Evolutionary conservation across 2,797 vertebrate species (phyloP).

Genomic region (Cyclura pinguis): DNA sequence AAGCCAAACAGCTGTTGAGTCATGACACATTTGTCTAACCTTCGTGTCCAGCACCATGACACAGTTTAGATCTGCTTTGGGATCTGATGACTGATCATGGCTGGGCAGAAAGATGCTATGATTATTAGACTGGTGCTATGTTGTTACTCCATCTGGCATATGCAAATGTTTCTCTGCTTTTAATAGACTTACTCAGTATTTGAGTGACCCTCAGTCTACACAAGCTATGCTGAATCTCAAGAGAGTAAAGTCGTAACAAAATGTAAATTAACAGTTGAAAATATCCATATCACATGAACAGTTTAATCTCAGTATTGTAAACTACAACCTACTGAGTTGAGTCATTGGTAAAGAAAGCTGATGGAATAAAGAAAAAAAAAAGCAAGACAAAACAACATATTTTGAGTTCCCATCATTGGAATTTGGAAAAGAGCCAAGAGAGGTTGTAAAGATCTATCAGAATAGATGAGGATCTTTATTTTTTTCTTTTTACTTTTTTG

Average conservation of each 20-base stretch:
- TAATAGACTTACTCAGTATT: accelerated
- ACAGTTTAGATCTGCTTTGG: background rate
- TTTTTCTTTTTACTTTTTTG: too few species aligned
- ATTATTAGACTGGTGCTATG: too few species aligned
- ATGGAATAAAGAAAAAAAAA: background rate
- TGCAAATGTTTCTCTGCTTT: background rate
- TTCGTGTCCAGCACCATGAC: background rate
- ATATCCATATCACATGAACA: background rate
- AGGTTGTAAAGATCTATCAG: background rate
- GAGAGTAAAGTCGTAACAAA: background rate
- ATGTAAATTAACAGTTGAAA: background rate
- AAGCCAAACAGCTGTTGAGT: background rate
- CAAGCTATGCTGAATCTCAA: background rate
- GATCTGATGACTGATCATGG: background rate
- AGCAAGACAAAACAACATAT: background rate
- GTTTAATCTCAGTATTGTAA: background rate
- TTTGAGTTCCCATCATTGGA: background rate
- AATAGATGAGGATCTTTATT: background rate
- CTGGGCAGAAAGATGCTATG: background rate
- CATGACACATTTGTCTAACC: background rate
- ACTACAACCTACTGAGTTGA: background rate
- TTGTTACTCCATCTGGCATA: background rate
- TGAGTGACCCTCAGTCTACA: background rate
- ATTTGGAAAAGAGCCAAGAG: background rate
- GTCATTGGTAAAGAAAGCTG: background rate